A percentile compares a stretch with the other conserved stretches of the same genome.
These are phyloP conservation scores for Gadopsis marmoratus DNA, from an alignment of 2,797 vertebrate genomes.

Conservation along the genomic window DNA sequence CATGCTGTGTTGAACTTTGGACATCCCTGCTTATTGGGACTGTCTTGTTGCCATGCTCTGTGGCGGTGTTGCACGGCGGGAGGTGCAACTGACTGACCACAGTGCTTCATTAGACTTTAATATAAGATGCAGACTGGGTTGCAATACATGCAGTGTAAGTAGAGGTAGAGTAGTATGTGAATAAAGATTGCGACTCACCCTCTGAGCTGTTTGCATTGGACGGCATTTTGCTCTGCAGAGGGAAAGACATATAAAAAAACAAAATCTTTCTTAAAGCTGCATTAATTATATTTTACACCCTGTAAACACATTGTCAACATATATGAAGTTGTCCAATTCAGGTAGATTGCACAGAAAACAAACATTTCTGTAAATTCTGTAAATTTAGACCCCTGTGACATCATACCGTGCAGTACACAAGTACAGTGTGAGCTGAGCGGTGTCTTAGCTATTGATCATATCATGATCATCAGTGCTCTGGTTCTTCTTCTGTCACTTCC, in stretches of 20 bases:
- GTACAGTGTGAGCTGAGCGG: neutral
- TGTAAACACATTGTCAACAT: neutral
- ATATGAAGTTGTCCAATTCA: neutral
- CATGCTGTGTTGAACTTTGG: neutral
- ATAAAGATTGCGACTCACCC: conserved; percentile 69
- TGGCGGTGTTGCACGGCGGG: no score
- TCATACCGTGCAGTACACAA: neutral
- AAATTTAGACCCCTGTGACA: neutral
- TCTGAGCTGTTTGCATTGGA: conserved; percentile 60
- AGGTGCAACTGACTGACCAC: no score
- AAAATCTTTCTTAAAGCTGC: neutral
- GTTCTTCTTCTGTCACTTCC: conserved; percentile 69
- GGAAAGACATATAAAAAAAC: conserved; percentile 43
- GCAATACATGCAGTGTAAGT: neutral
- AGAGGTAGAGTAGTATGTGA: neutral
- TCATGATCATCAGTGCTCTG: neutral
- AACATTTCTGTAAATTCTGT: neutral
- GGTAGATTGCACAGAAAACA: neutral
- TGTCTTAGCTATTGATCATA: conserved; percentile 6
- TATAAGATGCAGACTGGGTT: neutral
- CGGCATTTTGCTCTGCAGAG: conserved; percentile 72
- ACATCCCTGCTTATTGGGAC: neutral
- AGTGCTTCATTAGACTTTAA: neutral
- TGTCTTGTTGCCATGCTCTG: neutral
- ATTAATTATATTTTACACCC: neutral